Evolutionary conservation across 2,888 invertebrate genomes (phyloP).

Genomic region (Listrodromus nycthemerus): DNA sequence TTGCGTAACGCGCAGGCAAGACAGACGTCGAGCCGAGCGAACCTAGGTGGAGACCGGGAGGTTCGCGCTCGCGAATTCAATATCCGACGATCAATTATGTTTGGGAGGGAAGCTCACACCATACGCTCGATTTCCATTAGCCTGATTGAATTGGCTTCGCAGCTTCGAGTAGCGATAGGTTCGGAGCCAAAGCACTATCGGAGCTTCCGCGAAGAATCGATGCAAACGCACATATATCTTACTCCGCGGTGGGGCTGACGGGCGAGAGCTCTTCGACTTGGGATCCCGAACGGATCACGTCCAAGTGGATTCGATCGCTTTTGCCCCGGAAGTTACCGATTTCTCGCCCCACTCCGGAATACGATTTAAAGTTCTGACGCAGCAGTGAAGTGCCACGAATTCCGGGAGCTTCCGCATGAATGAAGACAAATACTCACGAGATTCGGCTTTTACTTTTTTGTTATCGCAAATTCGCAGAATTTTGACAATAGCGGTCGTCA

Average conservation of each 20-base stretch:
- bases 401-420: background rate
- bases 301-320: slow-evolving; percentile 48
- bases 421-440: background rate
- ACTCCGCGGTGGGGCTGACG: slow-evolving; percentile 45
- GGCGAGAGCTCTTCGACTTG: slow-evolving; percentile 41
- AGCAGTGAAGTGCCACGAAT: background rate
- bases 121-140: slow-evolving; percentile 72
- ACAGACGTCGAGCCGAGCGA: slow-evolving; percentile 21
- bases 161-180: slow-evolving; percentile 10
- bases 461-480: background rate
- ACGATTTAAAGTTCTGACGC: slow-evolving; percentile 6
- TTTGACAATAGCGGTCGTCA: background rate
- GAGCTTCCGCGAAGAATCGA: slow-evolving; percentile 60
- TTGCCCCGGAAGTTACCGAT: slow-evolving; percentile 30
- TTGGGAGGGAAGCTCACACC: slow-evolving; percentile 44
- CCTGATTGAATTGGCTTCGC: slow-evolving; percentile 69
- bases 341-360: slow-evolving; percentile 16
- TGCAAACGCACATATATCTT: slow-evolving; percentile 63
- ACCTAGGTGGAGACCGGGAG: slow-evolving; percentile 1
- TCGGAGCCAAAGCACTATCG: background rate
- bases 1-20: slow-evolving; percentile 23
- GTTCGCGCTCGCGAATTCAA: slow-evolving; percentile 37
- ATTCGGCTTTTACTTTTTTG: background rate
- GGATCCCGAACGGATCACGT: slow-evolving; percentile 54
- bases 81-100: slow-evolving; percentile 70